Conservation (phyloP, 2,797 vertebrate genomes). For the Poeciliopsis presidionis region DNA sequence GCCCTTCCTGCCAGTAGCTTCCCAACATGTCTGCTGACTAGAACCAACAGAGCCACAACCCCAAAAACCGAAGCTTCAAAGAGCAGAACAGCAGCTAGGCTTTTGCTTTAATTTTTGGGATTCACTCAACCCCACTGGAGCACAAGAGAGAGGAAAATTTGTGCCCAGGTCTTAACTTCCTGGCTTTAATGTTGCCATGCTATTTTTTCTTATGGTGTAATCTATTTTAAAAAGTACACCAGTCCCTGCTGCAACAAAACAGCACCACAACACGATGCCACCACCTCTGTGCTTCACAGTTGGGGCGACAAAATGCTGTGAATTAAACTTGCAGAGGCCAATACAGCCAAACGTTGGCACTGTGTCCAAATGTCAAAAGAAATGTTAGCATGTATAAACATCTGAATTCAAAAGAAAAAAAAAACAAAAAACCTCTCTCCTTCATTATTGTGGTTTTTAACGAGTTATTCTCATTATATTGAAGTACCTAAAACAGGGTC, state of each 20-base stretch:
- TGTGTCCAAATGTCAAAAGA: neutral
- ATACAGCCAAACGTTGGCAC: neutral
- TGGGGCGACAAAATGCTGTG: neutral
- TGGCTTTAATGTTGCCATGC: neutral
- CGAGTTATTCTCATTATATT: neutral
- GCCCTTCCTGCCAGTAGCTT: neutral
- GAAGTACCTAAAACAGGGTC: neutral
- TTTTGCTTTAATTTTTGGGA: constrained; percentile 7
- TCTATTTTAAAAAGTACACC: neutral
- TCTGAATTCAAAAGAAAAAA: neutral
- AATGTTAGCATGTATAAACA: neutral
- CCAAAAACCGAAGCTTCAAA: constrained; percentile 25
- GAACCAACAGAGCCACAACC: constrained; percentile 7
- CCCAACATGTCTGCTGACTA: neutral
- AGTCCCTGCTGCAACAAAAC: neutral
- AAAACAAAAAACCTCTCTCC: neutral
- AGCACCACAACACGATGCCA: neutral
- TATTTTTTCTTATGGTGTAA: neutral
- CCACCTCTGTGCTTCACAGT: neutral
- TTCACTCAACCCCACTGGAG: neutral
- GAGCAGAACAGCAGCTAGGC: constrained; percentile 3
- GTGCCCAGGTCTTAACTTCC: neutral
- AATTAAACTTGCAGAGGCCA: neutral
- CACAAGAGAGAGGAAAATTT: neutral
- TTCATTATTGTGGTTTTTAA: neutral